phyloP scores from a whole-genome alignment of 1,140 invertebrate species.

The Sycophila sp. region DNA sequence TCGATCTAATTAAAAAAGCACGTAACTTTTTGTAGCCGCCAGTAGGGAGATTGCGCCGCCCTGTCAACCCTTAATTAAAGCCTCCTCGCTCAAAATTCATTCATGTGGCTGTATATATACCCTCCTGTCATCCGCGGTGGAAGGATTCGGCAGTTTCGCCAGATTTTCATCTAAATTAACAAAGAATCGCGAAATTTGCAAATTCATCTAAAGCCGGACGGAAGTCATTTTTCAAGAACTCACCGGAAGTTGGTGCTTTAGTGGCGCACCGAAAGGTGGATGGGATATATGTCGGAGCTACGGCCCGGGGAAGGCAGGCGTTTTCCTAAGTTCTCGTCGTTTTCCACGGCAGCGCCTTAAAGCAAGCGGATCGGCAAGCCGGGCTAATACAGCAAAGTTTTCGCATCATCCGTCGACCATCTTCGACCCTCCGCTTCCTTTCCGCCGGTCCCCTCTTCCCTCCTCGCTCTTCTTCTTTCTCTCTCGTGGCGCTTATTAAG shows the following conservation, averaged over 20 bases:
- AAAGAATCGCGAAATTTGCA: constrained; percentile 18
- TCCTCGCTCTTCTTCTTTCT: background rate
- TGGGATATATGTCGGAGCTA: background rate
- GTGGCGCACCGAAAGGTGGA: background rate
- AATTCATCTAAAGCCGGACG: constrained; percentile 15
- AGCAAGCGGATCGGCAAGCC: constrained; percentile 60
- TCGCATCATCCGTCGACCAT: constrained; percentile 58
- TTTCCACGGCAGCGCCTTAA: constrained; percentile 53
- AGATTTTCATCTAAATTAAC: constrained; percentile 35
- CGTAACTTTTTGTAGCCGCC: constrained; percentile 8
- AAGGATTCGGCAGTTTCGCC: constrained; percentile 5
- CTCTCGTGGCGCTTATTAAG: constrained; percentile 63
- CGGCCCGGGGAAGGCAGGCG: background rate
- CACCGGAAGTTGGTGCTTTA: constrained; percentile 8
- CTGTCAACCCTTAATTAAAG: constrained; percentile 13
- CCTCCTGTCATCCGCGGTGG: background rate
- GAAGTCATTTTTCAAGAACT: constrained; percentile 25
- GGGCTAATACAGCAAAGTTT: constrained; percentile 66
- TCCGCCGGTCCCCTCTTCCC: background rate
- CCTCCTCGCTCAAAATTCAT: constrained; percentile 11
- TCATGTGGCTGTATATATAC: constrained; percentile 14
- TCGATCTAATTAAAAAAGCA: constrained; percentile 24
- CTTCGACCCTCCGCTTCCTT: constrained; percentile 26
- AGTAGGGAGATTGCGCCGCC: background rate
- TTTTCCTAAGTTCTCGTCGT: constrained; percentile 49